Conservation (phyloP, 2,797 vertebrate genomes). For the Gallinago nigripennis region DNA sequence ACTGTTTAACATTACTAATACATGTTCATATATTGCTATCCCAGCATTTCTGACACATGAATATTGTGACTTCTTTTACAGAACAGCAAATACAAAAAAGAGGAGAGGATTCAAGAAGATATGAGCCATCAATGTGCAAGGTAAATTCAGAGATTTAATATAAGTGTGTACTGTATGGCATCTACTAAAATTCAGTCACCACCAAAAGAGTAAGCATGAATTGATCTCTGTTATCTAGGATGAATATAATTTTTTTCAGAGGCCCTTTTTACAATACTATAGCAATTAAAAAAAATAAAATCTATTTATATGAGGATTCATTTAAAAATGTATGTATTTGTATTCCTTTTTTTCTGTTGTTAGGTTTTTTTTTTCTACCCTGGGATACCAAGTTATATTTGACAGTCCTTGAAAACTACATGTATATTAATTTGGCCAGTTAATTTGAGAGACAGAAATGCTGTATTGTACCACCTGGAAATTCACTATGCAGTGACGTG, state of each 20-base stretch:
- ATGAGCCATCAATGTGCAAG: conserved; percentile 5
- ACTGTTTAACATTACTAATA: neutral
- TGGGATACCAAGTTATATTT: neutral
- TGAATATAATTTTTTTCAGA: neutral
- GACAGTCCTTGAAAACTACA: neutral
- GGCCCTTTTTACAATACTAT: neutral
- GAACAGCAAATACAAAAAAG: conserved; percentile 39
- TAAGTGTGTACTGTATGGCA: neutral
- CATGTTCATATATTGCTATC: neutral
- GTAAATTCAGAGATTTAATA: neutral
- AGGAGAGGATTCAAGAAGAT: conserved; percentile 17
- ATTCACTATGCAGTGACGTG: neutral
- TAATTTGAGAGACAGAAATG: neutral
- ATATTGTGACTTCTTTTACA: conserved; percentile 22
- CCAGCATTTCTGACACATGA: neutral
- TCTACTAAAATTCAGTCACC: neutral
- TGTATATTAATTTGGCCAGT: neutral
- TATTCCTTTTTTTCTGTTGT: neutral
- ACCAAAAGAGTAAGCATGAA: neutral
- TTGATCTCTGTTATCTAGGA: neutral
- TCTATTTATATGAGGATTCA: neutral
- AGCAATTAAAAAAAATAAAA: neutral
- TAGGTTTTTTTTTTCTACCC: neutral
- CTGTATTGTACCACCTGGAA: neutral
- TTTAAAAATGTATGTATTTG: neutral